Conservation (phyloP, 2,888 invertebrate species). For the Dynastes tityus region DNA sequence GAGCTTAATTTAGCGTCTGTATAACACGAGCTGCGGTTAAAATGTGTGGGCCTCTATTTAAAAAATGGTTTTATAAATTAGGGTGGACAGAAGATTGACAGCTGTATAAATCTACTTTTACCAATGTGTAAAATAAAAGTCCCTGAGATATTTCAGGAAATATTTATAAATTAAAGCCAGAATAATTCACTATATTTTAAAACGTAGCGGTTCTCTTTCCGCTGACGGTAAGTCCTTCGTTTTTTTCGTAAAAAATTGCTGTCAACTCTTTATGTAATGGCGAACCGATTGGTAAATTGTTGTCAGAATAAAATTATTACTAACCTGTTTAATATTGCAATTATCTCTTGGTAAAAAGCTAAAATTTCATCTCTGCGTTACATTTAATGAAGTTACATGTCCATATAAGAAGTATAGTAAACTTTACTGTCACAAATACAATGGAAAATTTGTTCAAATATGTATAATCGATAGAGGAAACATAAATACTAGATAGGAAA, state of each 20-base stretch:
- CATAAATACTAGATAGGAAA: no score
- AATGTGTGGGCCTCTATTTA: no score
- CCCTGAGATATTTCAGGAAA: neutral
- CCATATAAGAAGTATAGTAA: no score
- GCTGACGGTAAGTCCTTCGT: neutral
- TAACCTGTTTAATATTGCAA: conserved; percentile 1
- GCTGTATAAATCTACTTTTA: neutral
- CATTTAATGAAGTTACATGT: no score
- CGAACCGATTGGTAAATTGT: conserved; percentile 3
- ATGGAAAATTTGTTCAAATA: neutral
- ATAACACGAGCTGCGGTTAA: no score
- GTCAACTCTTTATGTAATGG: conserved; percentile 1
- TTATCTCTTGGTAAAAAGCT: neutral
- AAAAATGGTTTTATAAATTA: neutral
- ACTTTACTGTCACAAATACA: no score
- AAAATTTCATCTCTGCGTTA: neutral
- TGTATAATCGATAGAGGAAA: neutral
- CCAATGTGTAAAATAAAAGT: neutral
- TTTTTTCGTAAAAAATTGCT: neutral
- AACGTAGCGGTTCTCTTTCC: neutral
- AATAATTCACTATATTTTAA: neutral
- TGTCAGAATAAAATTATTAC: neutral
- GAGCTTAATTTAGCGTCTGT: no score
- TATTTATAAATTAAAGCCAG: neutral
- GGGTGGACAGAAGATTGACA: neutral